These are phyloP conservation scores for Sinocyclocheilus grahami DNA, from an alignment of 2,113 vertebrate species.

Conservation along the genomic window DNA sequence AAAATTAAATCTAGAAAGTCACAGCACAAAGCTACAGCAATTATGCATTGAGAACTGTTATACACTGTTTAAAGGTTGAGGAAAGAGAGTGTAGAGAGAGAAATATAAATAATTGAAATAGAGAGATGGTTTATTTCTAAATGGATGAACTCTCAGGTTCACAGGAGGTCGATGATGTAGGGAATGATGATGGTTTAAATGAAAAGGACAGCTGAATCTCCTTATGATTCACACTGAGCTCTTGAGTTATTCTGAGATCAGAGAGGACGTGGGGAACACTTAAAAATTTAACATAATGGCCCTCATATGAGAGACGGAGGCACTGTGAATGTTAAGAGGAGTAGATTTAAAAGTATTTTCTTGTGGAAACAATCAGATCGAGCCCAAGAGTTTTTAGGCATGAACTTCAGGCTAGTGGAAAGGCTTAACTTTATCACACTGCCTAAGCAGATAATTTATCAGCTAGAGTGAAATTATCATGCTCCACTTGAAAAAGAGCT, in stretches of 20 bases:
- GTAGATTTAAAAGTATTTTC: neutral
- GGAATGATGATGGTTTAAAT: slow-evolving; percentile 9
- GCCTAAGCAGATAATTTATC: slow-evolving; percentile 12
- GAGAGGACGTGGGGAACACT: neutral
- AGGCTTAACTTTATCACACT: neutral
- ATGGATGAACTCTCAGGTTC: slow-evolving; percentile 50
- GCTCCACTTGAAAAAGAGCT: slow-evolving; percentile 26
- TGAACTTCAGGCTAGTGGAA: slow-evolving; percentile 1
- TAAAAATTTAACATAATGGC: slow-evolving; percentile 1
- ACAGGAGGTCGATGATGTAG: slow-evolving; percentile 10
- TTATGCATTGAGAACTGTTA: neutral
- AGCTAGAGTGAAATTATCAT: neutral
- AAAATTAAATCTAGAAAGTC: neutral
- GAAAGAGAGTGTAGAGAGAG: neutral
- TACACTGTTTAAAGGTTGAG: neutral
- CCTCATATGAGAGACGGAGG: neutral
- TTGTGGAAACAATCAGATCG: neutral
- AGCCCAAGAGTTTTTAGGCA: neutral
- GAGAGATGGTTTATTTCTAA: slow-evolving; percentile 42
- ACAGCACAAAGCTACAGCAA: neutral
- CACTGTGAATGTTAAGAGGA: neutral
- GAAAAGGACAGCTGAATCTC: slow-evolving; percentile 16
- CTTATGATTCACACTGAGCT: slow-evolving; percentile 7
- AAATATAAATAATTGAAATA: slow-evolving; percentile 30
- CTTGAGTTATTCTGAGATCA: slow-evolving; percentile 27